Evolutionary conservation across 2,113 vertebrate genomes (phyloP).

Genomic region (Sterna hirundo): DNA sequence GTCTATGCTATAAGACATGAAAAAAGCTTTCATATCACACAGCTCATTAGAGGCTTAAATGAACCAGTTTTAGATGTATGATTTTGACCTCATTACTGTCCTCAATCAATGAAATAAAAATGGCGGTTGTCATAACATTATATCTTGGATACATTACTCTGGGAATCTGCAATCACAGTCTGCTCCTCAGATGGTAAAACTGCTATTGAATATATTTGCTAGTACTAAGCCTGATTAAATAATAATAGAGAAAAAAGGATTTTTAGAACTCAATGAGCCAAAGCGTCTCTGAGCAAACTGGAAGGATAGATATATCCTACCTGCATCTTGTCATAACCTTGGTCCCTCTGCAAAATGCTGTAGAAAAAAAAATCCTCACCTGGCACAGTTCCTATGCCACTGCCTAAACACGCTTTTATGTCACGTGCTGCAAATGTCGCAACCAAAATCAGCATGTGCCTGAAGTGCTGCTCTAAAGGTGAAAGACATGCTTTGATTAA

Average conservation of each 20-base stretch:
- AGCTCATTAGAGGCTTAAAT: conserved; percentile 67
- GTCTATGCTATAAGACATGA: background rate
- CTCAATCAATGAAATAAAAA: conserved; percentile 68
- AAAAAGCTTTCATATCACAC: conserved; percentile 56
- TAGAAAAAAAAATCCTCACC: background rate
- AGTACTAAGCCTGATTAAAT: conserved; percentile 55
- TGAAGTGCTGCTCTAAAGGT: background rate
- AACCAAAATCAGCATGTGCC: background rate
- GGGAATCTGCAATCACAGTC: conserved; percentile 48
- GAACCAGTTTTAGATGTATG: conserved; percentile 59
- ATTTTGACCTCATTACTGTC: conserved; percentile 66
- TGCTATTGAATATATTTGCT: conserved; percentile 5
- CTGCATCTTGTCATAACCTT: background rate
- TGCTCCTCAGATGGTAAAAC: background rate
- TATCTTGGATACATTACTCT: conserved; percentile 30
- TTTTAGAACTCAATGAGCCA: conserved; percentile 14
- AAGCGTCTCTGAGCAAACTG: background rate
- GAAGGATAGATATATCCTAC: background rate
- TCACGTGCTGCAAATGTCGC: background rate
- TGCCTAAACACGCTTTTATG: background rate
- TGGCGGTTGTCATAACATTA: conserved; percentile 19
- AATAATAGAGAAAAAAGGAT: background rate
- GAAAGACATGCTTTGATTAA: background rate
- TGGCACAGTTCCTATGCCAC: background rate
- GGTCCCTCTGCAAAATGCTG: background rate